These are phyloP conservation scores for Drosophila quinaria DNA, from an alignment of 2,888 invertebrate species.

Conservation along the genomic window DNA sequence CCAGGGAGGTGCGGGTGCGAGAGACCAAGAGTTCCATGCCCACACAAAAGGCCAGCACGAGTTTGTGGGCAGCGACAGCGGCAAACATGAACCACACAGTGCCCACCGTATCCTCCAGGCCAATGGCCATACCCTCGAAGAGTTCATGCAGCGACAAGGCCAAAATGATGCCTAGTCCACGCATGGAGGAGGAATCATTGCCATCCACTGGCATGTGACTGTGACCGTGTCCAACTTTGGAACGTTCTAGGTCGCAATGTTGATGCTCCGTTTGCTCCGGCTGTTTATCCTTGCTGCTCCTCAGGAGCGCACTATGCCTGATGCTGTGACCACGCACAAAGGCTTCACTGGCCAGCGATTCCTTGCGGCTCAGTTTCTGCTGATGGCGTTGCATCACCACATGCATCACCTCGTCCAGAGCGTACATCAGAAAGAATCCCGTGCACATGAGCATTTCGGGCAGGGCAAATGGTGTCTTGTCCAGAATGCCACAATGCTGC, in stretches of 20 bases:
- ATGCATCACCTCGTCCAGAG: conserved; percentile 93
- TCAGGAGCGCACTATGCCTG: conserved; percentile 78
- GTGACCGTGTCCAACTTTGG: conserved; percentile 4
- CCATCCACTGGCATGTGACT: conserved; percentile 60
- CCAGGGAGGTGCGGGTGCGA: conserved; percentile 88
- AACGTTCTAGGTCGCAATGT: conserved; percentile 29
- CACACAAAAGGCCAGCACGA: conserved; percentile 95
- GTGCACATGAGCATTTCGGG: conserved; percentile 91
- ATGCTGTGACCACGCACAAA: conserved; percentile 83
- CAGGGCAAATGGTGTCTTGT: conserved; percentile 88
- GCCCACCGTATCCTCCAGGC: conserved; percentile 89
- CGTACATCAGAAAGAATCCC: conserved; percentile 92
- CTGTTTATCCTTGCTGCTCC: conserved; percentile 4
- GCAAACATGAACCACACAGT: conserved; percentile 93
- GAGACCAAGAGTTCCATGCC: conserved; percentile 93
- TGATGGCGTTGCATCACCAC: conserved; percentile 88
- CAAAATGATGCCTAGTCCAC: conserved; percentile 92
- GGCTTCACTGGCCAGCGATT: conserved; percentile 77
- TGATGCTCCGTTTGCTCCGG: not conserved
- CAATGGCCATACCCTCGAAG: conserved; percentile 94
- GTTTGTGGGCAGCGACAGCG: conserved; percentile 93
- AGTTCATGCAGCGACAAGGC: conserved; percentile 94
- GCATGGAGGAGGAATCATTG: conserved; percentile 86
- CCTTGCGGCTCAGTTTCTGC: conserved; percentile 71
- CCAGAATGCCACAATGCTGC: conserved; percentile 86